These are phyloP conservation scores for Lepidonotus clava DNA, from an alignment of 2,888 invertebrate species.

Conservation along the genomic window DNA sequence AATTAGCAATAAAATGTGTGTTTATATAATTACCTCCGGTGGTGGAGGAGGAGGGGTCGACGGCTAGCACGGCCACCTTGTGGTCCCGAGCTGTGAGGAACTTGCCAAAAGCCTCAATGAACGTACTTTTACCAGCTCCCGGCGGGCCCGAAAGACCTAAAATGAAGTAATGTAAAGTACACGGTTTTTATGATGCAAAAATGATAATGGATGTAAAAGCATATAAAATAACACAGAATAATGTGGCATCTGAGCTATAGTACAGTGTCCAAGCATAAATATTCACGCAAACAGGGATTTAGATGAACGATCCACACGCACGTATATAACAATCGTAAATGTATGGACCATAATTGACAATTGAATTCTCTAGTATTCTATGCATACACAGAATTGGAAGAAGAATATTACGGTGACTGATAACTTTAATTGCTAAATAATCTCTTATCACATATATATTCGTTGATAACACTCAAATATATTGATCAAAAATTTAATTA, in stretches of 20 bases:
- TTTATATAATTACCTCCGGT: conserved; percentile 83
- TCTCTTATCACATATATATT: too few relatives aligned
- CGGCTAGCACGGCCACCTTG: conserved; percentile 83
- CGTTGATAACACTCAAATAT: too few relatives aligned
- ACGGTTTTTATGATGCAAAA: background rate
- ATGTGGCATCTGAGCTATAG: too few relatives aligned
- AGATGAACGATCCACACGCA: too few relatives aligned
- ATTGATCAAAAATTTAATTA: too few relatives aligned
- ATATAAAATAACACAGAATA: background rate
- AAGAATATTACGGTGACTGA: too few relatives aligned
- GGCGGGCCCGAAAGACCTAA: conserved; percentile 83
- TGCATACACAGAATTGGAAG: background rate
- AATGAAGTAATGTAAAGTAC: background rate
- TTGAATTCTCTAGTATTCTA: too few relatives aligned
- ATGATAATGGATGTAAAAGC: background rate
- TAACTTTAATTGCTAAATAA: too few relatives aligned
- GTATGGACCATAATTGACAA: too few relatives aligned
- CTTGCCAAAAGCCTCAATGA: conserved; percentile 83
- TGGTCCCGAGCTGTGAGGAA: conserved; percentile 81
- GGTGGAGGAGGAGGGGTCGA: conserved; percentile 84
- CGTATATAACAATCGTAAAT: too few relatives aligned
- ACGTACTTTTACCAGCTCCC: conserved; percentile 85
- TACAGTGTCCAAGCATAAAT: background rate
- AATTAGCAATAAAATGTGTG: too few relatives aligned
- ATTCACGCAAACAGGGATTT: too few relatives aligned